phyloP scores from a whole-genome alignment of 92 coral and sea anemone species.

The Palythoa grandiflora region DNA sequence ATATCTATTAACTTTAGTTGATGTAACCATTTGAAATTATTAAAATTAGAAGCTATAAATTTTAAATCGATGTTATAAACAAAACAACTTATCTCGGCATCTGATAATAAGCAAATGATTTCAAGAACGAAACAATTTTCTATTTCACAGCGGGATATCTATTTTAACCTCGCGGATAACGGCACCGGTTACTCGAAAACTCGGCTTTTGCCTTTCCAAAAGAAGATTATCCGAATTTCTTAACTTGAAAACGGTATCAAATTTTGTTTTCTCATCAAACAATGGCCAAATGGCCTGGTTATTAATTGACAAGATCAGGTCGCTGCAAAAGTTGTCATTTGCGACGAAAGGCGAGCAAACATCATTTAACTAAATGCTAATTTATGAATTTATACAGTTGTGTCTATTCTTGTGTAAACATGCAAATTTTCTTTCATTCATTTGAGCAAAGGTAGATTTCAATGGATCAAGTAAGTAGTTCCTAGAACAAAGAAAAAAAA shows the following conservation, averaged over 20 bases:
- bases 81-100: slow-evolving; percentile 11
- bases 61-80: slow-evolving; percentile 22
- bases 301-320: slow-evolving; percentile 16
- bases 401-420: slow-evolving; percentile 69
- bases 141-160: slow-evolving; percentile 20
- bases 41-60: slow-evolving; percentile 12
- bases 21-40: slow-evolving; percentile 33
- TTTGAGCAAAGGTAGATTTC: slow-evolving; percentile 61
- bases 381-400: slow-evolving; percentile 81
- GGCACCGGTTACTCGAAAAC: background rate
- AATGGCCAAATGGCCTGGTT: slow-evolving; percentile 1
- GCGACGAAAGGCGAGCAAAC: slow-evolving; percentile 57
- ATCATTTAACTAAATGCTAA: slow-evolving; percentile 63
- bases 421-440: slow-evolving; percentile 74
- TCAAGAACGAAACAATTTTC: background rate
- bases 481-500: slow-evolving; percentile 51
- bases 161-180: background rate
- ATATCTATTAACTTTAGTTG: slow-evolving; percentile 1
- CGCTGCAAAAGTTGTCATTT: slow-evolving; percentile 41
- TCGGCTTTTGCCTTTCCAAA: background rate
- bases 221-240: background rate
- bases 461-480: slow-evolving; percentile 44
- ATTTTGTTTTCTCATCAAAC: background rate
- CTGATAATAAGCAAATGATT: background rate
- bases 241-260: background rate